These are phyloP conservation scores for Tetrao urogallus DNA, from an alignment of 2,113 vertebrate species.

Conservation along the genomic window DNA sequence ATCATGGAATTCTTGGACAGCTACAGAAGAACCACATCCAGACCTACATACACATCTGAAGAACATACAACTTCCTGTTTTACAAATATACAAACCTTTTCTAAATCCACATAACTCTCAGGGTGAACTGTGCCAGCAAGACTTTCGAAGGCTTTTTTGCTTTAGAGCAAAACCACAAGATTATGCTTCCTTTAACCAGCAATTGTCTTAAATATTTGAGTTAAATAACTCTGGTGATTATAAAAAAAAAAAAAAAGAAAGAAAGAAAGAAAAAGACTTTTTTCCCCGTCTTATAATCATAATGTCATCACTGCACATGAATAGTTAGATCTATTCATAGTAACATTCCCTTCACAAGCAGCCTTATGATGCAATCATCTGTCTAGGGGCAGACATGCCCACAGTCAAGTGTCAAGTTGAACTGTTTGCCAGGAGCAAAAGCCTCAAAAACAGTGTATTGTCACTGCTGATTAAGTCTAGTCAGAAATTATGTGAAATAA, in stretches of 20 bases:
- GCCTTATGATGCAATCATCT: not conserved
- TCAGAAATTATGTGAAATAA: not conserved
- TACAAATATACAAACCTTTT: not conserved
- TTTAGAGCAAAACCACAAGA: not conserved
- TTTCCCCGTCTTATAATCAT: not conserved
- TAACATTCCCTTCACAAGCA: not conserved
- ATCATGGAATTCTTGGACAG: not conserved
- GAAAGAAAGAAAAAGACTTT: not conserved
- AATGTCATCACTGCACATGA: not conserved
- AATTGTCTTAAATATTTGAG: not conserved
- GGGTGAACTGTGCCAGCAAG: not conserved
- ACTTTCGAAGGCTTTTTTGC: not conserved
- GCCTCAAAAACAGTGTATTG: not conserved
- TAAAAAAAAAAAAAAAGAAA: not conserved
- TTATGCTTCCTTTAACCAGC: not conserved
- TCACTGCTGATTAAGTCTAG: not conserved
- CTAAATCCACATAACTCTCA: not conserved
- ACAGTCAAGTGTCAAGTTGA: not conserved
- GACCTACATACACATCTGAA: not conserved
- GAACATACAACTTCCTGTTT: not conserved
- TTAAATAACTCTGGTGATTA: not conserved
- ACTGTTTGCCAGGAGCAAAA: not conserved
- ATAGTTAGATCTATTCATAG: not conserved
- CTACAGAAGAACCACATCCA: not conserved
- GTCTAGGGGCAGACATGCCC: not conserved